phyloP scores from a whole-genome alignment of 1,140 invertebrate genomes.

The Drosophila ohnishii region DNA sequence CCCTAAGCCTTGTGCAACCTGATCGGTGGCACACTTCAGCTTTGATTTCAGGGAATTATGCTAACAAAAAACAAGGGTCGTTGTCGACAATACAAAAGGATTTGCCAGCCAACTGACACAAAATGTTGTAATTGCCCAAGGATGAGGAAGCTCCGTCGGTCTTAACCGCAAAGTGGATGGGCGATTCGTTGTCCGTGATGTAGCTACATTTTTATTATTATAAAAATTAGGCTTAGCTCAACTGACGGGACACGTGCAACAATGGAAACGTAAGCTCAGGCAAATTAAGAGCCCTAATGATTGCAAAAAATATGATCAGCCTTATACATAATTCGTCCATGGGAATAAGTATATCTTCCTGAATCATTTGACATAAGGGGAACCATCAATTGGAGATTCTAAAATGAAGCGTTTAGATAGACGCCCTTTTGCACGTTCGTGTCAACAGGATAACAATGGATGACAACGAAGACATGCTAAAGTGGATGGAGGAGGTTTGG shows the following conservation, averaged over 20 bases:
- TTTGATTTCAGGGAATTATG: slow-evolving; percentile 78
- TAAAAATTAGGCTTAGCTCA: slow-evolving; percentile 73
- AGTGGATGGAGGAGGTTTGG: slow-evolving; percentile 34
- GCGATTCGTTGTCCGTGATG: slow-evolving; percentile 48
- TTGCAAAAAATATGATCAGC: slow-evolving; percentile 31
- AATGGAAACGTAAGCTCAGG: slow-evolving; percentile 19
- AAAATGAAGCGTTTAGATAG: slow-evolving; percentile 46
- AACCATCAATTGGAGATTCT: slow-evolving; percentile 42
- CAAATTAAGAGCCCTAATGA: slow-evolving; percentile 47
- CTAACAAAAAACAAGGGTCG: slow-evolving; percentile 29
- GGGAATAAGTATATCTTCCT: slow-evolving; percentile 16
- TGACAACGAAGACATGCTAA: slow-evolving; percentile 27
- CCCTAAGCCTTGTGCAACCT: slow-evolving; percentile 60
- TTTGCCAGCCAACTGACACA: slow-evolving; percentile 77
- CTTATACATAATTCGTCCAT: slow-evolving; percentile 18
- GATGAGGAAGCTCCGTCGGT: slow-evolving; percentile 6
- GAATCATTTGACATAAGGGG: slow-evolving; percentile 3
- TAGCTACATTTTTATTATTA: slow-evolving; percentile 74
- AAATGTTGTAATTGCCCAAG: slow-evolving; percentile 77
- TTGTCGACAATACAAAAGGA: slow-evolving; percentile 59
- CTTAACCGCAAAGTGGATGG: slow-evolving; percentile 60
- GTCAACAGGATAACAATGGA: slow-evolving; percentile 67
- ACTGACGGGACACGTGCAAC: slow-evolving; percentile 65
- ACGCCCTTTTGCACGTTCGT: slow-evolving; percentile 76
- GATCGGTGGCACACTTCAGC: slow-evolving; percentile 78